Conservation (phyloP, 2,888 invertebrate genomes). For the Plutella xylostella region DNA sequence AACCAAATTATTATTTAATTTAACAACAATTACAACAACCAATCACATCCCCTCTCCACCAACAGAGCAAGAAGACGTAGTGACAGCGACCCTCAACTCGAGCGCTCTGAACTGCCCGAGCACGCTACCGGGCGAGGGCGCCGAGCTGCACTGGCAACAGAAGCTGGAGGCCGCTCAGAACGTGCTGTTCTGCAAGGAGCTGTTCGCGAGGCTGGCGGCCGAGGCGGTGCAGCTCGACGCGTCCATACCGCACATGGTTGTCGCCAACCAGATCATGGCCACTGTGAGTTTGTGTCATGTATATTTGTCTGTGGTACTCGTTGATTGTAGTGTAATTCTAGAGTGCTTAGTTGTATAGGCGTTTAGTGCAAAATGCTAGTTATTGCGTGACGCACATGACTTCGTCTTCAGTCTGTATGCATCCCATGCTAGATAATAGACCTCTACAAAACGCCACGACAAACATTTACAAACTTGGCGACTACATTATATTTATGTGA, state of each 20-base stretch:
- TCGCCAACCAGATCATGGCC: slow-evolving; percentile 96
- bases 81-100: slow-evolving; percentile 84
- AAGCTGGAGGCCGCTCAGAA: slow-evolving; percentile 98
- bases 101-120: slow-evolving; percentile 80
- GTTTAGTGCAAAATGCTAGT: too few species aligned
- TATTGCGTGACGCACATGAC: too few species aligned
- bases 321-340: too few species aligned
- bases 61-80: slow-evolving; percentile 89
- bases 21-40: neutral
- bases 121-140: slow-evolving; percentile 62
- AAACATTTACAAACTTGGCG: too few species aligned
- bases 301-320: too few species aligned
- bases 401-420: too few species aligned
- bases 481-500: neutral
- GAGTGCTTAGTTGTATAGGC: too few species aligned
- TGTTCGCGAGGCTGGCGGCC: slow-evolving; percentile 93
- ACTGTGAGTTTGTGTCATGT: slow-evolving; percentile 80
- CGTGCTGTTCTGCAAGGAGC: slow-evolving; percentile 95
- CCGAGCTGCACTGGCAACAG: slow-evolving; percentile 93
- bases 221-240: slow-evolving; percentile 95
- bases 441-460: too few species aligned
- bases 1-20: too few species aligned
- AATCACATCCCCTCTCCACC: neutral
- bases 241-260: slow-evolving; percentile 95
- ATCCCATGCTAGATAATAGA: too few species aligned